A percentile compares a stretch with the other conserved stretches of the same genome.
phyloP scores from a whole-genome alignment of 2,888 invertebrate genomes.

The Cephus sareptanus region DNA sequence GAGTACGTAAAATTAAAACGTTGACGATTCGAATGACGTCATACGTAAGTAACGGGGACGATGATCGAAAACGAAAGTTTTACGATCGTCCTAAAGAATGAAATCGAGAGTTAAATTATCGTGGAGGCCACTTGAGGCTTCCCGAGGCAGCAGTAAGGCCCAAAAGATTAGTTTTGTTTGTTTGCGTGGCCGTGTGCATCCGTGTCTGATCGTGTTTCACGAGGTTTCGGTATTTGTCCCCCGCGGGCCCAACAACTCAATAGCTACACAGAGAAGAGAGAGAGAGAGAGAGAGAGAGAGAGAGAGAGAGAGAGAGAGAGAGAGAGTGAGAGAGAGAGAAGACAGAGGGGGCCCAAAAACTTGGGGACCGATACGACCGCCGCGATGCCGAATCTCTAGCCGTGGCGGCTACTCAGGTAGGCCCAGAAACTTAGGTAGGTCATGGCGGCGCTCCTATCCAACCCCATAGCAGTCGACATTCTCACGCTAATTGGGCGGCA shows the following conservation, averaged over 20 bases:
- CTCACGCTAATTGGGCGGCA: conserved; percentile 62
- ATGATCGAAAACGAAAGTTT: conserved; percentile 18
- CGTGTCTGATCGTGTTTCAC: conserved; percentile 63
- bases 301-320: conserved; percentile 39
- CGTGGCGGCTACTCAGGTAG: conserved; percentile 51
- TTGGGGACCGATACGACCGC: conserved; percentile 1
- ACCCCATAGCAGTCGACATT: conserved; percentile 48
- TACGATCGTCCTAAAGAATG: conserved; percentile 25
- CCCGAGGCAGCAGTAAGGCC: conserved; percentile 26
- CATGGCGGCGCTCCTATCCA: conserved; percentile 31
- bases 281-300: conserved; percentile 40
- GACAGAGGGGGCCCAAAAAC: conserved; percentile 20
- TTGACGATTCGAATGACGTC: background rate
- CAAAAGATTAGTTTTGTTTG: conserved; percentile 46
- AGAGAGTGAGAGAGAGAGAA: conserved; percentile 41
- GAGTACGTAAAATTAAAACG: background rate
- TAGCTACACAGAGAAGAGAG: conserved; percentile 42
- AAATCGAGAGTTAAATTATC: conserved; percentile 45
- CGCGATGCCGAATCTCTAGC: conserved; percentile 34
- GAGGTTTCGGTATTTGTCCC: conserved; percentile 54
- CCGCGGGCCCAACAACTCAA: conserved; percentile 59
- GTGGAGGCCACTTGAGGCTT: conserved; percentile 32
- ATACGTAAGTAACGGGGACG: background rate
- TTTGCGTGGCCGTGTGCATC: conserved; percentile 60
- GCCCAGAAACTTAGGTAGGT: conserved; percentile 18